A percentile compares a stretch with the other conserved stretches of the same genome.
Conservation (phyloP, 2,113 vertebrate species). For the Nibea coibor region DNA sequence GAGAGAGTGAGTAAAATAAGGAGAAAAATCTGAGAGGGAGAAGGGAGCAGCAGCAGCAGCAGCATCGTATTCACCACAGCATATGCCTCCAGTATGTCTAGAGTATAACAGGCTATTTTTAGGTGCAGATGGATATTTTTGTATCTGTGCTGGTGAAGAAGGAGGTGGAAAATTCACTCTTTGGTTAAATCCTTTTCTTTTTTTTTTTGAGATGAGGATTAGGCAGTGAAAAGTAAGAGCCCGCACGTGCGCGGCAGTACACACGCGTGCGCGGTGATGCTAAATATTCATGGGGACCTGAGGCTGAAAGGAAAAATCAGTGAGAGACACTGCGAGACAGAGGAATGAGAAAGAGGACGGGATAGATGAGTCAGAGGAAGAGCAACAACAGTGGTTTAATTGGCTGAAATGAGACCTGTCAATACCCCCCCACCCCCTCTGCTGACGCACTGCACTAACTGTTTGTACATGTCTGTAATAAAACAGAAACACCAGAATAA, state of each 20-base stretch:
- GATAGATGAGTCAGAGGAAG: slow-evolving; percentile 40
- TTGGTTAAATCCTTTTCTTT: slow-evolving; percentile 60
- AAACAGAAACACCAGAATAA: slow-evolving; percentile 4
- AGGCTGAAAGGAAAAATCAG: slow-evolving; percentile 31
- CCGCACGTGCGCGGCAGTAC: not conserved
- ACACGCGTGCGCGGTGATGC: slow-evolving; percentile 4
- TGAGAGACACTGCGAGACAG: not conserved
- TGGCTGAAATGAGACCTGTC: slow-evolving; percentile 20
- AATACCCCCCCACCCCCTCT: not conserved
- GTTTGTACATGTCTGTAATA: not conserved
- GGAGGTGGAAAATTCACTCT: slow-evolving; percentile 62
- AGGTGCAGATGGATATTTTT: slow-evolving; percentile 74
- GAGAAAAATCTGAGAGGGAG: slow-evolving; percentile 2
- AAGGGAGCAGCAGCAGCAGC: not conserved
- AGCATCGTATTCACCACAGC: slow-evolving; percentile 46
- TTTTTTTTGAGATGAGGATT: slow-evolving; percentile 70
- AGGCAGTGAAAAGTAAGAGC: slow-evolving; percentile 55
- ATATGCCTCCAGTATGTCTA: slow-evolving; percentile 56
- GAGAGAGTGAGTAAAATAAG: not conserved
- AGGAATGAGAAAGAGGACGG: slow-evolving; percentile 20
- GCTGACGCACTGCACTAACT: slow-evolving; percentile 25
- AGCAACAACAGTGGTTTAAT: slow-evolving; percentile 24
- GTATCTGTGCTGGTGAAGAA: slow-evolving; percentile 48
- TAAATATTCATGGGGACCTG: slow-evolving; percentile 61
- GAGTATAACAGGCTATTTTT: slow-evolving; percentile 72